phyloP scores from a whole-genome alignment of 2,888 invertebrate genomes.

The Drosophila robusta region DNA sequence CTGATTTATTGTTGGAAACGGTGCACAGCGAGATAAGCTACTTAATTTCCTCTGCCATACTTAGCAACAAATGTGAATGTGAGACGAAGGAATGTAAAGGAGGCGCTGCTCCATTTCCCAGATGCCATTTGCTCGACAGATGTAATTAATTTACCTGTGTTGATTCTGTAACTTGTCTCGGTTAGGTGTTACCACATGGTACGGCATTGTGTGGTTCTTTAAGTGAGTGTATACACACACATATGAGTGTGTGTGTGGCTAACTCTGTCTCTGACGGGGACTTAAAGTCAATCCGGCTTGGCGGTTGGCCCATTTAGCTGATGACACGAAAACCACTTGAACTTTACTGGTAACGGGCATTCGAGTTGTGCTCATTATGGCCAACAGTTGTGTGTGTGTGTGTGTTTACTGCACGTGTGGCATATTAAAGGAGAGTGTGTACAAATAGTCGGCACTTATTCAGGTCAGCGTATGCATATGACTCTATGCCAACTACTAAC shows the following conservation, averaged over 20 bases:
- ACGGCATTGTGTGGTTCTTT: conserved; percentile 24
- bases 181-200: conserved; percentile 20
- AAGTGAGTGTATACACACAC: conserved; percentile 16
- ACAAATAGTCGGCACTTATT: conserved; percentile 53
- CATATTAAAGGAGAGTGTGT: conserved; percentile 54
- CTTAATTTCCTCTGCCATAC: conserved; percentile 4
- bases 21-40: conserved; percentile 1
- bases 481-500: not conserved
- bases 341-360: conserved; percentile 36
- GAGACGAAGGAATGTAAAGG: conserved; percentile 1
- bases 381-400: conserved; percentile 17
- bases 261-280: conserved; percentile 20
- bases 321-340: conserved; percentile 61
- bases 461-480: conserved; percentile 24
- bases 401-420: conserved; percentile 47
- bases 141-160: conserved; percentile 74
- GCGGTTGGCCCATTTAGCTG: conserved; percentile 55
- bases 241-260: conserved; percentile 3
- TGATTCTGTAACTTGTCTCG: conserved; percentile 56
- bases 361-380: conserved; percentile 38
- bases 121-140: conserved; percentile 55
- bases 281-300: conserved; percentile 43
- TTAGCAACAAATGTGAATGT: not conserved
- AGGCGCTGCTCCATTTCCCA: conserved; percentile 7
- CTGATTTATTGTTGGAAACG: conserved; percentile 16